Conservation (phyloP, 35 echinoderm and acorn worm genomes). For the Anneissia japonica region DNA sequence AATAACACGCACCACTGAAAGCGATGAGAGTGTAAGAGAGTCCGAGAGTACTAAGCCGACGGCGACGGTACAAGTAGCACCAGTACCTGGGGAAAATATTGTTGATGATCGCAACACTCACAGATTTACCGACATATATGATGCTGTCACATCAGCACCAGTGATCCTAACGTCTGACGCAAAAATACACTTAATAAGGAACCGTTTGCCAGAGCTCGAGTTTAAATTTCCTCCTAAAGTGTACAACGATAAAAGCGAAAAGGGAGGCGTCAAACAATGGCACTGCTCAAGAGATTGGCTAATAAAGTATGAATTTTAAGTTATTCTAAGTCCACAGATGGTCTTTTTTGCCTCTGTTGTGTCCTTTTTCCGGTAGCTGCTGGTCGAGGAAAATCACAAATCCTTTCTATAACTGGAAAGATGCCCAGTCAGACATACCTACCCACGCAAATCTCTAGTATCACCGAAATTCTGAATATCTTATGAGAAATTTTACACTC, state of each 20-base stretch:
- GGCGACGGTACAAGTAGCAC: no score
- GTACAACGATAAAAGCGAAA: background rate
- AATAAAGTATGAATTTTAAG: background rate
- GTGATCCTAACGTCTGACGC: no score
- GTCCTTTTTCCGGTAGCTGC: conserved; percentile 27
- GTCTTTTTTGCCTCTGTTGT: conserved; percentile 34
- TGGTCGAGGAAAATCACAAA: background rate
- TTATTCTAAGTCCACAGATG: conserved; percentile 21
- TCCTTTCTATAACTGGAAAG: conserved; percentile 33
- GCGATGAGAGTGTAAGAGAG: no score
- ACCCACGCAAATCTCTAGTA: conserved; percentile 3
- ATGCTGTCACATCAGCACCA: no score
- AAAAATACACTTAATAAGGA: background rate
- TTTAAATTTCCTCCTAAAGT: background rate
- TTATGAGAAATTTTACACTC: background rate
- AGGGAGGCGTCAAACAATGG: background rate
- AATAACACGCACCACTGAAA: no score
- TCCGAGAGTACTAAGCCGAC: no score
- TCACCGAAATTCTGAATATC: background rate
- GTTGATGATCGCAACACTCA: background rate
- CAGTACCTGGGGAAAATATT: no score
- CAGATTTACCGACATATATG: background rate
- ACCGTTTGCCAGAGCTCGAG: background rate
- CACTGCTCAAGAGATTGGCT: background rate
- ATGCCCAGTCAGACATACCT: background rate